phyloP scores from a whole-genome alignment of 2,113 vertebrate species.

The Scytalopus superciliaris region DNA sequence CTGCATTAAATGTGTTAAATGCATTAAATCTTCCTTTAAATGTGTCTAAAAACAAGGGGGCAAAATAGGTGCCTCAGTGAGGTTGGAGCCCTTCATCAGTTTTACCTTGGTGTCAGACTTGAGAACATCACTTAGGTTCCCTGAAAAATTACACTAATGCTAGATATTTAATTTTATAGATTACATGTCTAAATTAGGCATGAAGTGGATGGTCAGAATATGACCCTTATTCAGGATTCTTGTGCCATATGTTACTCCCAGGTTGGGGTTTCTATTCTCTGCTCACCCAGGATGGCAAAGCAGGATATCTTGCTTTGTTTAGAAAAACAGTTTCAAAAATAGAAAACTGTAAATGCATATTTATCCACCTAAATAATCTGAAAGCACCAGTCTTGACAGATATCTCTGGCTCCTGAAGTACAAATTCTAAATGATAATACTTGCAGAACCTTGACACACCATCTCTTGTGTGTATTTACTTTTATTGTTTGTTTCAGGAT shows the following conservation, averaged over 20 bases:
- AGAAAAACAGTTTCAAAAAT: neutral
- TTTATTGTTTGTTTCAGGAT: neutral
- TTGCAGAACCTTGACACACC: neutral
- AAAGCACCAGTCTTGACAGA: neutral
- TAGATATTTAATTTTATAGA: neutral
- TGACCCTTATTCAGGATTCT: neutral
- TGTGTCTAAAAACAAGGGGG: neutral
- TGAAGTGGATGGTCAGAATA: neutral
- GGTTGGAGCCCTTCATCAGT: neutral
- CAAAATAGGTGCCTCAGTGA: neutral
- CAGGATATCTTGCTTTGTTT: neutral
- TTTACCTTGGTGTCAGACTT: neutral
- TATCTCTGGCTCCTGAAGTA: neutral
- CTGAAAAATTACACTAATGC: neutral
- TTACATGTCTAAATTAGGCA: neutral
- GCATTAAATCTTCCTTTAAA: neutral
- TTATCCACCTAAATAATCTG: neutral
- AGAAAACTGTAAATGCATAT: neutral
- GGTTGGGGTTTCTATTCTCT: neutral
- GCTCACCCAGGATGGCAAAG: neutral
- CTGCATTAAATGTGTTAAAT: neutral
- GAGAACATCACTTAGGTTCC: neutral
- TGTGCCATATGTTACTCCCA: neutral
- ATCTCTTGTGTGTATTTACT: neutral
- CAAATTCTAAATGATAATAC: neutral